Conservation (phyloP, 2,113 vertebrate genomes). For the Egretta garzetta region DNA sequence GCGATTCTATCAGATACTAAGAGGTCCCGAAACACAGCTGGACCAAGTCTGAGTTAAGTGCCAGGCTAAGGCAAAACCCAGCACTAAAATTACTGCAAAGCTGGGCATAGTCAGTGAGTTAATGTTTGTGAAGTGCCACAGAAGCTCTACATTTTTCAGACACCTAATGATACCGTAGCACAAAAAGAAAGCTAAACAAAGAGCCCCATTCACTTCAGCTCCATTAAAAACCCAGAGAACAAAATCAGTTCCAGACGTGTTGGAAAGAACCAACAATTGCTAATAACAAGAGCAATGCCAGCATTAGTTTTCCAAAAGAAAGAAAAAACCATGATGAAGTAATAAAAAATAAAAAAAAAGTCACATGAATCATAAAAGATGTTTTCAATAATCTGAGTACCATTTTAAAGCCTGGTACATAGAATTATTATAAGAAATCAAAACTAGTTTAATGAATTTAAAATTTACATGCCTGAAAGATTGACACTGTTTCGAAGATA, state of each 20-base stretch:
- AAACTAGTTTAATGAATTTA: not conserved
- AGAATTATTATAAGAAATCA: not conserved
- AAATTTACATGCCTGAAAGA: not conserved
- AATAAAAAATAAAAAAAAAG: not conserved
- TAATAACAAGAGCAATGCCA: constrained; percentile 16
- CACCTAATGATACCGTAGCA: constrained; percentile 30
- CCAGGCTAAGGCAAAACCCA: not conserved
- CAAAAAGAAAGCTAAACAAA: constrained; percentile 55
- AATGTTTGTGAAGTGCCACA: constrained; percentile 5
- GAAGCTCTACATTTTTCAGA: constrained; percentile 36
- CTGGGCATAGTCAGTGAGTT: not conserved
- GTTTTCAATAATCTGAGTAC: not conserved
- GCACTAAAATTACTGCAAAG: not conserved
- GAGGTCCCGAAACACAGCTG: not conserved
- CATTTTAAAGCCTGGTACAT: not conserved
- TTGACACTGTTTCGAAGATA: not conserved
- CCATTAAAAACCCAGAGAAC: not conserved
- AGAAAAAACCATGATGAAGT: not conserved
- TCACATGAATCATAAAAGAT: not conserved
- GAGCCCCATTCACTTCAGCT: constrained; percentile 46
- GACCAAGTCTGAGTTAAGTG: not conserved
- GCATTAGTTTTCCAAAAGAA: constrained; percentile 12
- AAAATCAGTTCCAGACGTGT: constrained; percentile 59
- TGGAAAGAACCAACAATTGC: constrained; percentile 19
- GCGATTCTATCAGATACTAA: not conserved